phyloP scores from a whole-genome alignment of 2,113 vertebrate species.

The Formicarius rufipectus region DNA sequence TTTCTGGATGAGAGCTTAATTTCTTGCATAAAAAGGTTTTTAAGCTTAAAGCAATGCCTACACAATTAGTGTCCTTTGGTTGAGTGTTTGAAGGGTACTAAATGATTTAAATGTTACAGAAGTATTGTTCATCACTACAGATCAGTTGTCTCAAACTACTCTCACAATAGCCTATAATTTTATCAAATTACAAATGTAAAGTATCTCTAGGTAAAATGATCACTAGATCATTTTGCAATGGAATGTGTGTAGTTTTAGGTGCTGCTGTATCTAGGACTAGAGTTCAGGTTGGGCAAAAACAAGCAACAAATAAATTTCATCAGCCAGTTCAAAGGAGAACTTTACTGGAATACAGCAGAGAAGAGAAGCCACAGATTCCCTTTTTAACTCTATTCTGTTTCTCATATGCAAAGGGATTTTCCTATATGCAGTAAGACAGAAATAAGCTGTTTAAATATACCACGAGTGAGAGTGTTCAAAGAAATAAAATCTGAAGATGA shows the following conservation, averaged over 20 bases:
- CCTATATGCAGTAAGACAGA: neutral
- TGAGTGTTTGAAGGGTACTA: neutral
- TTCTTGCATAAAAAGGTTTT: slow-evolving; percentile 41
- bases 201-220: neutral
- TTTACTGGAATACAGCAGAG: neutral
- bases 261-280: neutral
- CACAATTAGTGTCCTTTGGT: slow-evolving; percentile 15
- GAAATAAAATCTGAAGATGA: neutral
- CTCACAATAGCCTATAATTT: neutral
- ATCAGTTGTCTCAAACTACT: neutral
- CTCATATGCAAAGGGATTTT: neutral
- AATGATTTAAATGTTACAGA: neutral
- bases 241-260: neutral
- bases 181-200: neutral
- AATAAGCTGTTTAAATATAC: neutral
- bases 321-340: neutral
- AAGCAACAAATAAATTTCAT: neutral
- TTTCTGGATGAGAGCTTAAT: slow-evolving; percentile 62
- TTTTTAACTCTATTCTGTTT: neutral
- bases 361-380: neutral
- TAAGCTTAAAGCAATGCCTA: slow-evolving; percentile 16
- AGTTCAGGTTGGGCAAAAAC: neutral
- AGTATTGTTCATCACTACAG: neutral
- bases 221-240: neutral
- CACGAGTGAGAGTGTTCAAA: neutral